Percentiles rank a stretch among this genome's conserved stretches.
These are phyloP conservation scores for Drosophila kanekoi DNA, from an alignment of 2,888 invertebrate species.

Conservation along the genomic window DNA sequence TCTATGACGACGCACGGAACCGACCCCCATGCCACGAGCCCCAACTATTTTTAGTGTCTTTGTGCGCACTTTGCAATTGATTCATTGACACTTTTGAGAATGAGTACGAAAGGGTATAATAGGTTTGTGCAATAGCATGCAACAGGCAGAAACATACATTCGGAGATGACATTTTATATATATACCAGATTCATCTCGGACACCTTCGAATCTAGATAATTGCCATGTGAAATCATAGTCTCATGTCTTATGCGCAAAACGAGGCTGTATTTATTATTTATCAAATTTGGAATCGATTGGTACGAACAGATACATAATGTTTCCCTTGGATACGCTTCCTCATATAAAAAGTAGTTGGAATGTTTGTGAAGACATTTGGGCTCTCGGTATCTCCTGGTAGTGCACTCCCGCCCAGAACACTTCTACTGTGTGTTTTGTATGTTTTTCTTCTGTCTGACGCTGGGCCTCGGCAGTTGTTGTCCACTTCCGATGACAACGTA, in stretches of 20 bases:
- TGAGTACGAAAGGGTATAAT: not conserved
- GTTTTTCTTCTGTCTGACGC: slow-evolving; percentile 13
- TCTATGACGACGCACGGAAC: slow-evolving; percentile 60
- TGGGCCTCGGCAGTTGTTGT: slow-evolving; percentile 28
- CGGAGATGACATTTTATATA: no score
- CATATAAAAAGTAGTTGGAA: no score
- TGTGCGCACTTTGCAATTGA: slow-evolving; percentile 48
- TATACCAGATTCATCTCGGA: no score
- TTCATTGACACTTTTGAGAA: slow-evolving; percentile 51
- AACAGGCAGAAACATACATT: not conserved
- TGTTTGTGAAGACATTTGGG: no score
- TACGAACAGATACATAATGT: no score
- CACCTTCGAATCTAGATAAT: no score
- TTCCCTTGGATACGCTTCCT: no score
- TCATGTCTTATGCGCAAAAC: no score
- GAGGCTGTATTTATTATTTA: no score
- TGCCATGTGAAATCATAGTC: no score
- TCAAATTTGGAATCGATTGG: no score
- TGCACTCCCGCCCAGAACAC: not conserved
- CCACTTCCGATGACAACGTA: slow-evolving; percentile 41
- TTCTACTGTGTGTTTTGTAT: slow-evolving; percentile 2
- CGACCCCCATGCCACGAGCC: not conserved
- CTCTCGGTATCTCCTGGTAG: not conserved
- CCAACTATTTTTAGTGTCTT: slow-evolving; percentile 32
- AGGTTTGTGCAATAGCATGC: not conserved